Conservation (phyloP, 1,140 invertebrate genomes). For the Dysdera silvatica region DNA sequence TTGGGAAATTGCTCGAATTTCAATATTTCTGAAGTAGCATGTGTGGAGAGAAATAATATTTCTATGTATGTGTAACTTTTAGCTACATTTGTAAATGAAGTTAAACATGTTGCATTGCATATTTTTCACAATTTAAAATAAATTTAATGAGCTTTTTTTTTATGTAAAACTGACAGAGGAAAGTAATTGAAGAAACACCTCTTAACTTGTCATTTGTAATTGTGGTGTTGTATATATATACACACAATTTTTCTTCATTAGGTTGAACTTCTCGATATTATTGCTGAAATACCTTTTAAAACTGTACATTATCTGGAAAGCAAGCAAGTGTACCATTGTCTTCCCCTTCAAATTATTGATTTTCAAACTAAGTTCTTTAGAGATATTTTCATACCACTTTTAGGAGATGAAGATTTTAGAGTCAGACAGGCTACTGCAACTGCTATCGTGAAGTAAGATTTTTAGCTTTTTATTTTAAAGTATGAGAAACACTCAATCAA, state of each 20-base stretch:
- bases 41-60: too few species aligned
- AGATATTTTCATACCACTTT: slow-evolving; percentile 54
- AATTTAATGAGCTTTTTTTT: background rate
- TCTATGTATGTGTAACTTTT: too few species aligned
- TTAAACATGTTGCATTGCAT: too few species aligned
- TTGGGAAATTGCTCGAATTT: too few species aligned
- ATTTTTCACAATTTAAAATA: too few species aligned
- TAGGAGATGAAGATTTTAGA: slow-evolving; percentile 67
- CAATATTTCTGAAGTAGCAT: too few species aligned
- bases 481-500: background rate
- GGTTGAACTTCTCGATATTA: slow-evolving; percentile 55
- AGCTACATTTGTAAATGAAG: too few species aligned
- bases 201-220: background rate
- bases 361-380: slow-evolving; percentile 57
- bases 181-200: background rate
- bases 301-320: slow-evolving; percentile 25
- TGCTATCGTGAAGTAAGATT: slow-evolving; percentile 58
- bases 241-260: slow-evolving; percentile 30
- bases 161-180: background rate
- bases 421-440: slow-evolving; percentile 62
- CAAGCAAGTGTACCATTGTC: background rate
- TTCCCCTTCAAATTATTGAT: slow-evolving; percentile 16
- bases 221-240: background rate
- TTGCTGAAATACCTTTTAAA: slow-evolving; percentile 40
- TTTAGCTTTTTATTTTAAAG: background rate